Conservation (phyloP, 1,140 invertebrate species). For the Archivesica marissinica region DNA sequence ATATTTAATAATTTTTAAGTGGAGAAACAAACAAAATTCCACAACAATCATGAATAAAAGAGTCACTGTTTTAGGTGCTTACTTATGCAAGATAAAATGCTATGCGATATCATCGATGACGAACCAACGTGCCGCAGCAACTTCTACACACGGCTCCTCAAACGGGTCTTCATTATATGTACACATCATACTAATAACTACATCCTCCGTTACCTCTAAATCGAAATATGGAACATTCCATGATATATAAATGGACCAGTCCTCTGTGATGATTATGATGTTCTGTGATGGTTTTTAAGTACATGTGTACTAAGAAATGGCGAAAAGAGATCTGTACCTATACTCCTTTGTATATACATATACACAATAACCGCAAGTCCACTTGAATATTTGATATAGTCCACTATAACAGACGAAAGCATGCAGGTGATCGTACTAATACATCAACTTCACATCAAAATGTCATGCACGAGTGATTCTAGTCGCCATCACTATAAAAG, state of each 20-base stretch:
- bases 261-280: conserved; percentile 55
- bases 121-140: conserved; percentile 1
- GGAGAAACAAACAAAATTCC: conserved; percentile 51
- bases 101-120: conserved; percentile 45
- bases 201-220: conserved; percentile 41
- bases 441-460: conserved; percentile 48
- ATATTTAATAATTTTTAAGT: conserved; percentile 50
- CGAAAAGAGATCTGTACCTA: conserved; percentile 54
- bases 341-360: conserved; percentile 49
- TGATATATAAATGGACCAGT: conserved; percentile 56
- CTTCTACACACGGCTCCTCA: conserved; percentile 4
- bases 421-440: conserved; percentile 49
- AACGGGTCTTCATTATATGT: conserved; percentile 35
- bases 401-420: conserved; percentile 43
- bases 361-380: conserved; percentile 39
- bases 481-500: neutral
- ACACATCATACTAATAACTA: conserved; percentile 39
- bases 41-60: conserved; percentile 65
- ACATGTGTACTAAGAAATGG: conserved; percentile 22
- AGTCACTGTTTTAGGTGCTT: conserved; percentile 33
- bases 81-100: conserved; percentile 60
- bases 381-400: conserved; percentile 36
- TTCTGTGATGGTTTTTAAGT: conserved; percentile 60
- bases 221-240: conserved; percentile 62
- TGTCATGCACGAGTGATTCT: conserved; percentile 42